Percentiles rank a stretch among this genome's conserved stretches.
Evolutionary conservation across 2,888 invertebrate genomes (phyloP).

Genomic region (Fabriciana adippe): DNA sequence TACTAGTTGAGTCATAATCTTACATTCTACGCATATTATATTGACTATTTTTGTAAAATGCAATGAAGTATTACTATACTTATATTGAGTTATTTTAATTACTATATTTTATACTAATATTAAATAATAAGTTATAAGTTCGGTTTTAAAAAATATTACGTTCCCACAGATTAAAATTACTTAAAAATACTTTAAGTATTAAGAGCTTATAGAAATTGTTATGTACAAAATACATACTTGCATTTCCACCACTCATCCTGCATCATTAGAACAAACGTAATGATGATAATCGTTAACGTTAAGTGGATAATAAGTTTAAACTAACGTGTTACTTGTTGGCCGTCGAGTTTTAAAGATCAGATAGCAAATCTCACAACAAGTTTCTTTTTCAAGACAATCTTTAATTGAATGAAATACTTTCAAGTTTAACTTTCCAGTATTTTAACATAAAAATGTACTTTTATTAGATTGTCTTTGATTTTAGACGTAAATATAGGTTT

Average conservation of each 20-base stretch:
- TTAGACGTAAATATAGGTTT: too few species aligned
- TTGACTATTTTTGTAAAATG: too few species aligned
- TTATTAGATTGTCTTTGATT: too few species aligned
- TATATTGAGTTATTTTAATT: too few species aligned
- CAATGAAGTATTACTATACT: too few species aligned
- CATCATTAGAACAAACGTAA: slow-evolving; percentile 14
- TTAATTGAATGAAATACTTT: slow-evolving; percentile 4
- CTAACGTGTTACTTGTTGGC: slow-evolving; percentile 13
- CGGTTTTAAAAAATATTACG: too few species aligned
- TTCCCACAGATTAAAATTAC: background rate
- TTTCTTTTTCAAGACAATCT: slow-evolving; percentile 1
- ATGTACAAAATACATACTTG: background rate
- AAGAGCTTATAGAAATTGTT: background rate
- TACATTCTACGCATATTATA: background rate
- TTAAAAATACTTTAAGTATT: background rate
- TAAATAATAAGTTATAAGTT: too few species aligned
- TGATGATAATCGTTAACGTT: slow-evolving; percentile 15
- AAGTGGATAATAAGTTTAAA: slow-evolving; percentile 19
- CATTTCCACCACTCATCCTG: slow-evolving; percentile 3
- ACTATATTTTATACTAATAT: too few species aligned
- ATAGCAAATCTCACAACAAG: background rate
- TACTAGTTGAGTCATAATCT: slow-evolving; percentile 6
- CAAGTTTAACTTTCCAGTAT: too few species aligned
- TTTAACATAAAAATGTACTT: too few species aligned
- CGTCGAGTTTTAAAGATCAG: background rate